A percentile compares a stretch with the other conserved stretches of the same genome.
Evolutionary conservation across 2,888 invertebrate species (phyloP).

Genomic region (Julus scandinavius): DNA sequence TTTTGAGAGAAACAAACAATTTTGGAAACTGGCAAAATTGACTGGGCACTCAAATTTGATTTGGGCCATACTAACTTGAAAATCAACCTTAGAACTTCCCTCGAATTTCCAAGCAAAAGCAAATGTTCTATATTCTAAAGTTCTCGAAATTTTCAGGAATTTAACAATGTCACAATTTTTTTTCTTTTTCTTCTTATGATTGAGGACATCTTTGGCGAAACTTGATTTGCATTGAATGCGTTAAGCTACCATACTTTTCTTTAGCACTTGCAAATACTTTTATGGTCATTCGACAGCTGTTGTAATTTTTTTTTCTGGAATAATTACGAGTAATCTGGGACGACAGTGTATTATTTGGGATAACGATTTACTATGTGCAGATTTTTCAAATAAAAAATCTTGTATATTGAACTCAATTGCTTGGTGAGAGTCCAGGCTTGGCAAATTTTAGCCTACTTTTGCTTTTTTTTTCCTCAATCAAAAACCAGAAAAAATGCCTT

Average conservation of each 20-base stretch:
- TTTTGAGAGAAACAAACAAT: no score
- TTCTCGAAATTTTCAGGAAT: neutral
- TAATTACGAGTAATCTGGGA: neutral
- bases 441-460: constrained; percentile 12
- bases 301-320: neutral
- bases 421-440: neutral
- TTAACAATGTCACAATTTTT: neutral
- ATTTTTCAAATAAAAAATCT: neutral
- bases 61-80: no score
- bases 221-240: neutral
- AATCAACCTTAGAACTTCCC: no score
- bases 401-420: neutral
- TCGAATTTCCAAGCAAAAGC: no score
- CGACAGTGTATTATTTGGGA: neutral
- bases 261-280: neutral
- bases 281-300: neutral
- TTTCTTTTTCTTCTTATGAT: neutral
- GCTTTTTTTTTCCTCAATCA: neutral
- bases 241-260: neutral
- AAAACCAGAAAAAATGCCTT: neutral
- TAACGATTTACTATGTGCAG: neutral
- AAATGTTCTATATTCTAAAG: no score
- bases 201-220: neutral
- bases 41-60: no score
- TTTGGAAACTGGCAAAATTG: no score